Percentiles rank a stretch among this genome's conserved stretches.
These are phyloP conservation scores for Passerina amoena DNA, from an alignment of 2,113 vertebrate species.

Conservation along the genomic window DNA sequence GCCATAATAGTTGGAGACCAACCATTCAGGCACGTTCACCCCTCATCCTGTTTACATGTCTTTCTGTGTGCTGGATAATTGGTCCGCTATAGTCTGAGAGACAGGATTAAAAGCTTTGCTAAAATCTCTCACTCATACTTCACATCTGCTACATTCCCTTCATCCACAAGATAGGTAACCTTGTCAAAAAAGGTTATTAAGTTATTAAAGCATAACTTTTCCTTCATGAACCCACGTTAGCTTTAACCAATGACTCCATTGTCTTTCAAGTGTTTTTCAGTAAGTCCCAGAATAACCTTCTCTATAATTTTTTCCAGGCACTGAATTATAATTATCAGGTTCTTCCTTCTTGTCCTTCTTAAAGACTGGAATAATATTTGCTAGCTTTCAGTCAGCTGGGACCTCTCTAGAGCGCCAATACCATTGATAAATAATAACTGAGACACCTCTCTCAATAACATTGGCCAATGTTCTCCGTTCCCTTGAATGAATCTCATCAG, in stretches of 20 bases:
- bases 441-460: not conserved
- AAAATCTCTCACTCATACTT: not conserved
- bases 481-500: not conserved
- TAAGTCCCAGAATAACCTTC: not conserved
- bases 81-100: not conserved
- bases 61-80: not conserved
- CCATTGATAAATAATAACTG: not conserved
- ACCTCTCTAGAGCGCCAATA: not conserved
- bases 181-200: not conserved
- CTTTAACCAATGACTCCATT: not conserved
- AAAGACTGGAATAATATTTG: not conserved
- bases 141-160: rapidly evolving
- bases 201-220: not conserved
- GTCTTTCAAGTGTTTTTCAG: not conserved
- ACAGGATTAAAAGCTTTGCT: not conserved
- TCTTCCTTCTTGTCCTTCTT: not conserved
- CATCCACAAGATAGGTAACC: not conserved
- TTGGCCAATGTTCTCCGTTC: not conserved
- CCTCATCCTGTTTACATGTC: not conserved
- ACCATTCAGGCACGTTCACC: not conserved
- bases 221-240: not conserved
- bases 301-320: not conserved
- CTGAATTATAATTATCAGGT: not conserved
- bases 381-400: not conserved
- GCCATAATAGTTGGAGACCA: rapidly evolving